These are phyloP conservation scores for Tineola bisselliella DNA, from an alignment of 2,888 invertebrate genomes.

Conservation along the genomic window DNA sequence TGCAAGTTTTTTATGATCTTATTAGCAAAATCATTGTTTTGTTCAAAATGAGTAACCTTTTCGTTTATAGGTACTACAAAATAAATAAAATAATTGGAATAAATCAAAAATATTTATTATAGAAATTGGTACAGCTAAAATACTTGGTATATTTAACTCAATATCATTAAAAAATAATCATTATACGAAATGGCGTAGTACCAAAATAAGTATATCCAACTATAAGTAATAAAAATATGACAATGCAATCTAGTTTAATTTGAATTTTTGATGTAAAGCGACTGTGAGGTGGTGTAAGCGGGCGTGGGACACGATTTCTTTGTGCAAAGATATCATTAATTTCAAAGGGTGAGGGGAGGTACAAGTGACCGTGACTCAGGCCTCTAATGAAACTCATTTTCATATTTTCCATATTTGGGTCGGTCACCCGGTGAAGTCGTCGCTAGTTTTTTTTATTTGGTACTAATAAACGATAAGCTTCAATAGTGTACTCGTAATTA, in stretches of 20 bases:
- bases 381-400: constrained; percentile 34
- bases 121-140: too few species aligned
- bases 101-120: too few species aligned
- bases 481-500: background rate
- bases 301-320: constrained; percentile 15
- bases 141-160: too few species aligned
- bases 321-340: constrained; percentile 26
- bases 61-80: too few species aligned
- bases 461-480: background rate
- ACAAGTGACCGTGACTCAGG: constrained; percentile 31
- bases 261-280: constrained; percentile 10
- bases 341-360: constrained; percentile 18
- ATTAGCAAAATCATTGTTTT: too few species aligned
- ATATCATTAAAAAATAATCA: too few species aligned
- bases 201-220: background rate
- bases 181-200: background rate
- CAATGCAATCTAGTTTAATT: constrained; percentile 6
- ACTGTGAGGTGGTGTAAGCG: background rate
- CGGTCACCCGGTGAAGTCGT: constrained; percentile 25
- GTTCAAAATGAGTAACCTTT: too few species aligned
- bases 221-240: background rate
- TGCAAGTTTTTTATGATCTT: too few species aligned
- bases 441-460: background rate
- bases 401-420: constrained; percentile 39
- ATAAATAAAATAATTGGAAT: too few species aligned